Base-by-base conservation (phyloP, 2,888 invertebrate genomes). In the Megalurothrips usitatus region DNA sequence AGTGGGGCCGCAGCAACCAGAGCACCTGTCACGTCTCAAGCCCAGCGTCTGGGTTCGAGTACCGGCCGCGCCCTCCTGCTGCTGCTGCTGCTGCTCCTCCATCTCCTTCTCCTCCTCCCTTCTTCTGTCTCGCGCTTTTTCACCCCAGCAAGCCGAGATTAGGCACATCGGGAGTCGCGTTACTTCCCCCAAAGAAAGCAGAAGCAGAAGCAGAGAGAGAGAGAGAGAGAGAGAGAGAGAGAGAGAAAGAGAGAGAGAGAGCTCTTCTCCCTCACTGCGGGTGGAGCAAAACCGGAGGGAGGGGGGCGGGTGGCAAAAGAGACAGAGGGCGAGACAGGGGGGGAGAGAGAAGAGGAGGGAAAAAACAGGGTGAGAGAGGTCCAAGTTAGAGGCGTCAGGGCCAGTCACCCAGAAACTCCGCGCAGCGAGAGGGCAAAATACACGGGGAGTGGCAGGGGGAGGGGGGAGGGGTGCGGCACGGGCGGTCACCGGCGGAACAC, bases 341-440 rank as follows among this genome's bases (percentile, higher is more conserved):
- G 23, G 23, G 68, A 68, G 23, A n/a, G 63, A 63, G n/a, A 19
- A 68, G 0, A 11, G 23, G 68, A 68, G 68, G n/a, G 52, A 14
- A n/a, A 58, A n/a, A 58, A 23, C 0, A n/a, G 0, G 11, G 68
- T 6, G 68, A 68, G 26, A 8, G 23, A 23, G 12, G 23, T 11
- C 17, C 68, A 23, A 26, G 23, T 26, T 75, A 26, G 26, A 75
- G 68, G 68, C 68, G 68, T 75, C 68, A 75, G 68, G 68, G 11
- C 68, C 68, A 75, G 68, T 75, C 68, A 75, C 26, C 68, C 68
- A 75, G 68, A 75, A 75, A 75, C 58, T 10, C 58, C 34, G 34
- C 34, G 34, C 34, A 58, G 19, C 17, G 58, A 58, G 58, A 58
- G 58, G 52, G 17, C 17, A n/a, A 58, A 58, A 58, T 58, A 58